Evolutionary conservation across 2,797 vertebrate genomes (phyloP).

Genomic region (Hemitrygon akajei): DNA sequence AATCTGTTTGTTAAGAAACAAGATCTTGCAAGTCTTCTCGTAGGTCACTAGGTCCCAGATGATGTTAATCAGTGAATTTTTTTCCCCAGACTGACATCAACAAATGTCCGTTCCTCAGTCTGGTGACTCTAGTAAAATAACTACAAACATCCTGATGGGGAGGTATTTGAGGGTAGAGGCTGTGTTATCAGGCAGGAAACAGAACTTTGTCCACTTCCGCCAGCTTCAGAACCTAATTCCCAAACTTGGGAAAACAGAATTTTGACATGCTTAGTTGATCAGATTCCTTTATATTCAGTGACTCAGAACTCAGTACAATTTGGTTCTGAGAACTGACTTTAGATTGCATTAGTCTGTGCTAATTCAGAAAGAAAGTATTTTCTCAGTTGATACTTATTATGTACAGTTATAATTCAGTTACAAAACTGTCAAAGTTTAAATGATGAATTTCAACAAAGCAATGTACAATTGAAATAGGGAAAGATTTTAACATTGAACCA

Average conservation of each 20-base stretch:
- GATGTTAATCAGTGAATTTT: conserved; percentile 72
- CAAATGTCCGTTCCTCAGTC: conserved; percentile 72
- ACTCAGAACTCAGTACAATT: conserved; percentile 4
- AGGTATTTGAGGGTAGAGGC: conserved; percentile 48
- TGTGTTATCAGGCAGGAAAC: conserved; percentile 99
- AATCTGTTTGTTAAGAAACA: conserved; percentile 21
- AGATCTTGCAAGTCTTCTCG: background rate
- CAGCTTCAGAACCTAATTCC: conserved; percentile 22
- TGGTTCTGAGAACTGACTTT: background rate
- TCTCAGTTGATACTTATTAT: background rate
- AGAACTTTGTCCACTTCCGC: conserved; percentile 86
- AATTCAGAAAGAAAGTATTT: too few species aligned
- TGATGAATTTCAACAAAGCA: background rate
- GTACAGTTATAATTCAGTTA: background rate
- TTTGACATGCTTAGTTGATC: background rate
- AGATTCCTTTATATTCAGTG: background rate
- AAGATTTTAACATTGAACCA: background rate
- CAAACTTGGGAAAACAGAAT: conserved; percentile 27
- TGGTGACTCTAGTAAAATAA: conserved; percentile 63
- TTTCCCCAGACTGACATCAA: conserved; percentile 73
- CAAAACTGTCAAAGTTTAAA: background rate
- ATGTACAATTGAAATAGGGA: background rate
- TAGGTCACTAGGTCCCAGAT: conserved; percentile 40
- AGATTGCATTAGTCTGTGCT: too few species aligned
- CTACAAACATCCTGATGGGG: conserved; percentile 84